Evolutionary conservation across 1,140 invertebrate genomes (phyloP).

Genomic region (Cydia fagiglandana): DNA sequence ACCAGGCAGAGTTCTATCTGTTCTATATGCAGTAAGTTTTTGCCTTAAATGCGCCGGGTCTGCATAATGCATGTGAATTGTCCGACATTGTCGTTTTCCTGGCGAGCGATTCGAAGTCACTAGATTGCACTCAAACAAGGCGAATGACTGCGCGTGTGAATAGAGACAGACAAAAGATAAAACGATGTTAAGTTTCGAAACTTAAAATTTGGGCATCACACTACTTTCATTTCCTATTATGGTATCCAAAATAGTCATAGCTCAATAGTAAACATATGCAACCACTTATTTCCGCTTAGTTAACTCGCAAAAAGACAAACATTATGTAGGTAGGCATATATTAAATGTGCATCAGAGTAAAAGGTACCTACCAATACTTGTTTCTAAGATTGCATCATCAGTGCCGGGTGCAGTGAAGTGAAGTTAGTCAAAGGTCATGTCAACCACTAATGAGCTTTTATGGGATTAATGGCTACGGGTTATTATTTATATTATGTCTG

Average conservation of each 20-base stretch:
- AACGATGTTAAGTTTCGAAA: slow-evolving; percentile 14
- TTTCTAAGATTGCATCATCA: slow-evolving; percentile 22
- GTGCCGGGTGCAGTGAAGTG: slow-evolving; percentile 25
- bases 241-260: background rate
- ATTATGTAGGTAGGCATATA: background rate
- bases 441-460: slow-evolving; percentile 37
- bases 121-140: slow-evolving; percentile 9
- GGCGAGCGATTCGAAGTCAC: background rate
- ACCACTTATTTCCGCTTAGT: background rate
- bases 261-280: background rate
- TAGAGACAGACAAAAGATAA: slow-evolving; percentile 3
- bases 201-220: background rate
- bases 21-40: slow-evolving; percentile 1
- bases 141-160: slow-evolving; percentile 11
- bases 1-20: background rate
- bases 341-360: slow-evolving; percentile 4
- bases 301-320: background rate
- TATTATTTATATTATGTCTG: slow-evolving; percentile 44
- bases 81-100: background rate
- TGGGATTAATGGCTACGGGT: slow-evolving; percentile 37
- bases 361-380: background rate
- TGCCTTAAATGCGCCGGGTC: background rate
- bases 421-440: slow-evolving; percentile 41
- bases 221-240: slow-evolving; percentile 12
- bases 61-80: slow-evolving; percentile 14